phyloP scores from a whole-genome alignment of 1,140 invertebrate species.

The Brachionus rotundiformis region DNA sequence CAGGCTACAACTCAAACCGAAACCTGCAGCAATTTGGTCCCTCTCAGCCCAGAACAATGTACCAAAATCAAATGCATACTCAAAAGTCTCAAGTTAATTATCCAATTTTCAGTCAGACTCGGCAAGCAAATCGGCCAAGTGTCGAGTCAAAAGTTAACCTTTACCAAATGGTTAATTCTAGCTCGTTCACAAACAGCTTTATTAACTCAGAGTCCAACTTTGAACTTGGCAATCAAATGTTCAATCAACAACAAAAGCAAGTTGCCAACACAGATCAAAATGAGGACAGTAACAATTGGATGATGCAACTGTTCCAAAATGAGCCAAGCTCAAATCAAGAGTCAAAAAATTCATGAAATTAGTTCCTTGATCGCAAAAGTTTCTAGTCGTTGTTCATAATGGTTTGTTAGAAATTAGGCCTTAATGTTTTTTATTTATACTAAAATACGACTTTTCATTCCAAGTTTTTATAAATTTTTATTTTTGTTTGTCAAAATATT shows the following conservation, averaged over 20 bases:
- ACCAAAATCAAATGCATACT: constrained; percentile 18
- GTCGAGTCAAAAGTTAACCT: neutral
- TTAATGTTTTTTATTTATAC: neutral
- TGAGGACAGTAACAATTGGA: neutral
- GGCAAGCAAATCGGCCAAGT: neutral
- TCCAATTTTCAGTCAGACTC: neutral
- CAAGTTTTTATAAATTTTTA: neutral
- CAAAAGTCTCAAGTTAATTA: constrained; percentile 11
- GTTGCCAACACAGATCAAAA: neutral
- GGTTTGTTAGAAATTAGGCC: neutral
- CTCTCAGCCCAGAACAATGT: neutral
- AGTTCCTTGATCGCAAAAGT: neutral
- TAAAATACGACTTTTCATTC: neutral
- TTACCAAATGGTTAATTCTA: neutral
- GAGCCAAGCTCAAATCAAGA: constrained; percentile 7
- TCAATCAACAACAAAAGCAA: neutral
- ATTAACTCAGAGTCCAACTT: neutral
- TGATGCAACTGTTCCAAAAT: constrained; percentile 34
- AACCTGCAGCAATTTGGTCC: neutral
- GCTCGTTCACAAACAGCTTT: neutral
- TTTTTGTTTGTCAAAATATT: neutral
- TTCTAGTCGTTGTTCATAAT: neutral
- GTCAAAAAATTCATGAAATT: constrained; percentile 16
- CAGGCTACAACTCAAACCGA: neutral
- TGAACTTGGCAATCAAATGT: neutral